Conservation (phyloP, 1,140 invertebrate genomes). For the Diabrotica virgifera region DNA sequence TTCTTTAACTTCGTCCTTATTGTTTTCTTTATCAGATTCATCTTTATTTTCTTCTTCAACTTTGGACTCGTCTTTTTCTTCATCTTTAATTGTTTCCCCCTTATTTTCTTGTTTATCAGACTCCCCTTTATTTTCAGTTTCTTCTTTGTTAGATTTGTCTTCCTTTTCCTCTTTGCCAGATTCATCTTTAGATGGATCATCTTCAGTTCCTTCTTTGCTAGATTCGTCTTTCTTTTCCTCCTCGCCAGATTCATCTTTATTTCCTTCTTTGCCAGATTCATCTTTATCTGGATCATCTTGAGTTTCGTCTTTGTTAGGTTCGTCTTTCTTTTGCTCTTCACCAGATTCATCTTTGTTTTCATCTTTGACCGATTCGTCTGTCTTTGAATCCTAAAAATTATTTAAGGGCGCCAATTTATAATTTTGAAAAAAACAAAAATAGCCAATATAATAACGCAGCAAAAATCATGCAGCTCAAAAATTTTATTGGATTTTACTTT, state of each 20-base stretch:
- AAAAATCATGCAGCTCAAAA: no score
- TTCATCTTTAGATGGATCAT: conserved; percentile 17
- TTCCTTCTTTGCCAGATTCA: no score
- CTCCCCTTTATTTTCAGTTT: neutral
- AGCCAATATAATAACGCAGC: no score
- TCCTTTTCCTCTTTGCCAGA: neutral
- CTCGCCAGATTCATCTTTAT: no score
- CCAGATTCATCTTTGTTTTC: conserved; percentile 12
- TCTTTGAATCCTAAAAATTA: no score
- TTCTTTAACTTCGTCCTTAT: neutral
- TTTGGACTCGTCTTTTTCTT: neutral
- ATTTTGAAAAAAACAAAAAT: no score
- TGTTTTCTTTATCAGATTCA: neutral
- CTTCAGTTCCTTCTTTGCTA: conserved; percentile 16
- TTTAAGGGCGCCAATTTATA: no score
- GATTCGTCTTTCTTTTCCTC: conserved; percentile 17
- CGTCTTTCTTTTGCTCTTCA: conserved; percentile 18
- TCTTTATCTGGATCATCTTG: conserved; percentile 10
- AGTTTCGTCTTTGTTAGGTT: conserved; percentile 20
- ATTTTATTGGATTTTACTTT: no score
- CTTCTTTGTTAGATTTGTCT: neutral
- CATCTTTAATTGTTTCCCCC: neutral
- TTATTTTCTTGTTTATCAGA: neutral
- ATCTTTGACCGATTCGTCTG: no score
- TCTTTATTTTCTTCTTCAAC: conserved; percentile 7